Base-by-base conservation (phyloP, 2,113 vertebrate species). In the Puma concolor region DNA sequence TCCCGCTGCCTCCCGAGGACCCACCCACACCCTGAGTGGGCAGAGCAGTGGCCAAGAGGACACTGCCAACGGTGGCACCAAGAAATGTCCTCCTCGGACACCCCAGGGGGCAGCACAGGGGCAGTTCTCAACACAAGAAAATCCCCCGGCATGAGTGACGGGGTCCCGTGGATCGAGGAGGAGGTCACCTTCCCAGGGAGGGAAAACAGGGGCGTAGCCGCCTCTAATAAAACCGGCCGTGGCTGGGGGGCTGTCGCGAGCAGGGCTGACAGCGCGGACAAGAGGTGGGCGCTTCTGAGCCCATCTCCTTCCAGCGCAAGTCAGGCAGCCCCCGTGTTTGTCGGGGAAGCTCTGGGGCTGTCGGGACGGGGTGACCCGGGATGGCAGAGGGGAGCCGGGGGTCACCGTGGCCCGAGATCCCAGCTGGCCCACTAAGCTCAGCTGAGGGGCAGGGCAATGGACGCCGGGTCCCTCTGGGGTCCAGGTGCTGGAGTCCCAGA, bases 281-380 rank as follows among this genome's bases (percentile, higher is more conserved):
- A 82, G 23, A 27, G 21, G 21, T 0, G 2, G 15, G 3, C 19
- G 52, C 21, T 0, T 14, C 93, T 91, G 96, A 93, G 89, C 79
- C 79, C 52, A n/a, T 88, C 96, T 97, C 85, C 90, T 54, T 63
- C 97, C 98, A 98, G 97, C 93, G 27, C 54, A 5, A 7, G 52
- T n/a, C 38, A 7, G 6, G n/a, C 38, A 21, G 36, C 9, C 21
- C 64, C 52, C 1, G 11, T 0, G 13, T 27, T 57, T 13, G 3
- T 4, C 33, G 7, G 72, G 71, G 67, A 31, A 31, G 71, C 48
- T 6, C 0, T 16, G 41, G 87, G 15, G 41, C 72, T 31, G 16
- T 4, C 4, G 1, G 41, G 80, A 16, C 2, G 7, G 4, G 33
- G 77, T 44, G n/a, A 29, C 66, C 0, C 0, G 27, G 54, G 14